phyloP scores from a whole-genome alignment of 2,113 vertebrate species.

The Ammodytes dubius region DNA sequence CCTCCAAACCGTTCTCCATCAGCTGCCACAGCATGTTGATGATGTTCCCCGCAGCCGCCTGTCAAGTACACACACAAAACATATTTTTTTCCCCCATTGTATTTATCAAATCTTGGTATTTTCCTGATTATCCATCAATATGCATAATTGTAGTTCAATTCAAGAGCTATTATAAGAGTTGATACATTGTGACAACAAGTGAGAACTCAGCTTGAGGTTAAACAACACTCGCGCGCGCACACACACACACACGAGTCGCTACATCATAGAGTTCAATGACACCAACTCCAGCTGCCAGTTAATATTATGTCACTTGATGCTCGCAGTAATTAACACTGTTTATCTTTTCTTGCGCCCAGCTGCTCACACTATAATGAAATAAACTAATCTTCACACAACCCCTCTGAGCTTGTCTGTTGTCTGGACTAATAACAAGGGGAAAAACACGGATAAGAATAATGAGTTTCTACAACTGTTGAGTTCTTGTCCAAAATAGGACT shows the following conservation, averaged over 20 bases:
- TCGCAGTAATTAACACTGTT: constrained; percentile 37
- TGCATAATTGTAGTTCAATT: background rate
- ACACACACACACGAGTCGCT: constrained; percentile 38
- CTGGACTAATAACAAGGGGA: background rate
- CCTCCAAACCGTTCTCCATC: constrained; percentile 98
- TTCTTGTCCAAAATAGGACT: background rate
- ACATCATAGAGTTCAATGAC: constrained; percentile 23
- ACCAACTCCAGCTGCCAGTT: constrained; percentile 26
- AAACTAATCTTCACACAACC: background rate
- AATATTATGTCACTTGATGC: constrained; percentile 29
- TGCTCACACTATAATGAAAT: constrained; percentile 7
- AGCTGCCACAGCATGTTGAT: constrained; percentile 99
- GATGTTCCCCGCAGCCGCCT: constrained; percentile 97
- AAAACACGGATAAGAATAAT: background rate
- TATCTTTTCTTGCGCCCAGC: constrained; percentile 40
- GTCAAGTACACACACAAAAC: constrained; percentile 42
- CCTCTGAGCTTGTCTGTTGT: background rate
- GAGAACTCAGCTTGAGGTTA: constrained; percentile 24
- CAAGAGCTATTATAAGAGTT: background rate
- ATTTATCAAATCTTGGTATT: background rate
- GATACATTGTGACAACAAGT: background rate
- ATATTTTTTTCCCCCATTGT: background rate
- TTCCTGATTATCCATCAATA: background rate
- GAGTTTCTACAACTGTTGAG: background rate
- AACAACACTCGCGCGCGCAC: background rate